A percentile compares a stretch with the other conserved stretches of the same genome.
These are phyloP conservation scores for Papilio helenus DNA, from an alignment of 1,140 invertebrate genomes.

Conservation along the genomic window DNA sequence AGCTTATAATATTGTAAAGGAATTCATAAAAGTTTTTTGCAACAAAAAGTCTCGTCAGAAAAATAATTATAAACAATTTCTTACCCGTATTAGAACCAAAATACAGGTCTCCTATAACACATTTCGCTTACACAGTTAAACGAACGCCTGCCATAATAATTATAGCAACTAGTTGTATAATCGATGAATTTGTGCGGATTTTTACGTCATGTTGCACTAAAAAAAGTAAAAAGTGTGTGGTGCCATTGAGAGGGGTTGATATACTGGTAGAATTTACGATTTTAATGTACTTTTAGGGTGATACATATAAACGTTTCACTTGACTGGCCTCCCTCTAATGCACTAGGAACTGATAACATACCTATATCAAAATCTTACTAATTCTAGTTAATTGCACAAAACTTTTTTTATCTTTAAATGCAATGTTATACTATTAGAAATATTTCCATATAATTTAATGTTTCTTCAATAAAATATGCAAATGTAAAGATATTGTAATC, in stretches of 20 bases:
- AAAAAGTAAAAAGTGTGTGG: conserved; percentile 40
- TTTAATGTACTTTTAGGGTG: conserved; percentile 29
- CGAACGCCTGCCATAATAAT: conserved; percentile 45
- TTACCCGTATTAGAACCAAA: background rate
- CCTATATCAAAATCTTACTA: background rate
- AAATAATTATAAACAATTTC: background rate
- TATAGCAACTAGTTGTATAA: conserved; percentile 48
- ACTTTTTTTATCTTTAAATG: background rate
- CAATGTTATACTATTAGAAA: background rate
- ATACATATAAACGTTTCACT: conserved; percentile 41
- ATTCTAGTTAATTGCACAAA: background rate
- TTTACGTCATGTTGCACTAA: conserved; percentile 25
- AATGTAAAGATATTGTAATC: background rate
- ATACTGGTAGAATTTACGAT: conserved; percentile 46
- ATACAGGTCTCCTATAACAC: background rate
- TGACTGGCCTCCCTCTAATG: conserved; percentile 45
- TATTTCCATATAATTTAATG: background rate
- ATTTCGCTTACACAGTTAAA: conserved; percentile 30
- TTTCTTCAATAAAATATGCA: background rate
- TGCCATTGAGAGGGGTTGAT: conserved; percentile 35
- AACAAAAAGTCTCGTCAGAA: background rate
- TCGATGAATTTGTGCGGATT: conserved; percentile 41
- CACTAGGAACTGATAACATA: background rate
- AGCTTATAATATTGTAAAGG: too few relatives aligned
- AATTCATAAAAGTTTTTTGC: too few relatives aligned